A percentile compares a stretch with the other conserved stretches of the same genome.
These are phyloP conservation scores for Alosa sapidissima DNA, from an alignment of 2,797 vertebrate species.

Conservation along the genomic window DNA sequence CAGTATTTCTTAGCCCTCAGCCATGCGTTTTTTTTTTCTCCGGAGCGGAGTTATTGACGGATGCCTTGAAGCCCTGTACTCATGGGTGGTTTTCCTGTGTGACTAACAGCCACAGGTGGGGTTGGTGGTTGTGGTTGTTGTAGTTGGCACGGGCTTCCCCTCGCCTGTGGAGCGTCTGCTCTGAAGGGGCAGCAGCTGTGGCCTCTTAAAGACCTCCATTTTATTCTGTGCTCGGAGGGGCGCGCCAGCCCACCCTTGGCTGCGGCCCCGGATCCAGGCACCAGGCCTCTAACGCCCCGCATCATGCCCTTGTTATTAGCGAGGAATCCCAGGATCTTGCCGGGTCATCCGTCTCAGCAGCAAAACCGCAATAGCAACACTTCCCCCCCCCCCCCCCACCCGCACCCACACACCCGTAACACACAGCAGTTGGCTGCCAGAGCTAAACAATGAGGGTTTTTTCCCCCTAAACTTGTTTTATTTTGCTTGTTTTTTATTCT, in stretches of 20 bases:
- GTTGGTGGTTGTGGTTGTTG: conserved; percentile 47
- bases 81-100: conserved; percentile 20
- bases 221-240: background rate
- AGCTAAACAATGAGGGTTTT: background rate
- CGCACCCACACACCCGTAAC: background rate
- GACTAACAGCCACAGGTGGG: conserved; percentile 56
- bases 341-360: conserved; percentile 28
- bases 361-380: background rate
- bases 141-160: conserved; percentile 47
- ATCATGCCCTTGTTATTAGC: conserved; percentile 9
- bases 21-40: background rate
- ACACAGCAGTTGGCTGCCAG: background rate
- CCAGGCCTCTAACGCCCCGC: background rate
- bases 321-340: conserved; percentile 1
- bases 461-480: background rate
- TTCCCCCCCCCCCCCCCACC: background rate
- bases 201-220: conserved; percentile 25
- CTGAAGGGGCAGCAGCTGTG: conserved; percentile 13
- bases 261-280: background rate
- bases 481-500: background rate
- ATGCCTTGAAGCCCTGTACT: background rate
- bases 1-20: background rate
- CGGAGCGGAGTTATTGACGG: background rate
- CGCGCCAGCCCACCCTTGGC: background rate
- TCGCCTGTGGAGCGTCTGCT: conserved; percentile 10